phyloP scores from a whole-genome alignment of 2,113 vertebrate genomes.

The Struthidea cinerea region DNA sequence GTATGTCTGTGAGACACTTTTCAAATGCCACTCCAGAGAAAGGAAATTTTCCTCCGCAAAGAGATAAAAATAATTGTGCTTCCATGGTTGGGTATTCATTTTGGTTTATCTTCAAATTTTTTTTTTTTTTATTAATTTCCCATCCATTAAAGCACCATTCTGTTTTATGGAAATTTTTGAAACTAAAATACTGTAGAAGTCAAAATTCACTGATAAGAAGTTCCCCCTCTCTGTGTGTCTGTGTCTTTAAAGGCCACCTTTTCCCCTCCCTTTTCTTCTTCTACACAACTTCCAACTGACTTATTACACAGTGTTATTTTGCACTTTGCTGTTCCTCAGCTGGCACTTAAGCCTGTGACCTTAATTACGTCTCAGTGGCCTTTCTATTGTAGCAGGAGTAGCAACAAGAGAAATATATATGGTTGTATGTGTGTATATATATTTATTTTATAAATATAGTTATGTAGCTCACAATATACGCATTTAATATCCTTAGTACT shows the following conservation, averaged over 20 bases:
- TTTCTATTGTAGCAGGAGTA: not conserved
- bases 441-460: not conserved
- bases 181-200: not conserved
- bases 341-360: not conserved
- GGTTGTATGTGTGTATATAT: accelerated
- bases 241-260: not conserved
- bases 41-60: not conserved
- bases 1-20: not conserved
- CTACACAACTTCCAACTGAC: not conserved
- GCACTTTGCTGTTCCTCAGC: not conserved
- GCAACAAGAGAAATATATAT: not conserved
- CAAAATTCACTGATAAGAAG: not conserved
- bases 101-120: not conserved
- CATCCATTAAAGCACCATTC: not conserved
- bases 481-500: not conserved
- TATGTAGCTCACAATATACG: not conserved
- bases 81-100: accelerated
- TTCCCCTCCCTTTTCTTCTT: not conserved
- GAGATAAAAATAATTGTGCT: not conserved
- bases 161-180: not conserved
- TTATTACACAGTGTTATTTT: not conserved
- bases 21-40: not conserved
- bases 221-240: not conserved
- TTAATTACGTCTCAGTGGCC: conserved; percentile 9
- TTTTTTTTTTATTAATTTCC: not conserved